Conservation (phyloP, 2,888 invertebrate species). For the Stenodema calcarata region DNA sequence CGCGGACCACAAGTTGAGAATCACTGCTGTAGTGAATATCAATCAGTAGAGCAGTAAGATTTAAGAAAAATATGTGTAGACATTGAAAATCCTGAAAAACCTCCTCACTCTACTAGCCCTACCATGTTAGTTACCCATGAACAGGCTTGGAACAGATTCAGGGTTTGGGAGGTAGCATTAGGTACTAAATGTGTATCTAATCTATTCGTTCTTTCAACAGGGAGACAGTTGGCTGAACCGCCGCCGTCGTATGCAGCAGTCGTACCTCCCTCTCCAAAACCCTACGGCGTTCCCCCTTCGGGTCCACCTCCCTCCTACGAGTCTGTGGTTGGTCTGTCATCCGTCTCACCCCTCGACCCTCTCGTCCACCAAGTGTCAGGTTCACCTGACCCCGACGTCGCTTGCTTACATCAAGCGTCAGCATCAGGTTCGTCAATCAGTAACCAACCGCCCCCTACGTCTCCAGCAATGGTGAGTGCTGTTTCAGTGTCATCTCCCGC, state of each 20-base stretch:
- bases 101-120: too few relatives aligned
- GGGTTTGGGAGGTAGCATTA: neutral
- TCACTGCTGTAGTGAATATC: too few relatives aligned
- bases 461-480: neutral
- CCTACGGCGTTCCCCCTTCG: conserved; percentile 63
- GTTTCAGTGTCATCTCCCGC: neutral
- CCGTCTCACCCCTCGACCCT: neutral
- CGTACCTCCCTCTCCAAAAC: conserved; percentile 54
- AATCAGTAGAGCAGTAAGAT: too few relatives aligned
- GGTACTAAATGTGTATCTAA: neutral
- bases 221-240: conserved; percentile 40
- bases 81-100: too few relatives aligned
- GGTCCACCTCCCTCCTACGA: conserved; percentile 65
- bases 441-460: neutral
- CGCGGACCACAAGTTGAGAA: too few relatives aligned
- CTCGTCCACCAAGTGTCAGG: neutral
- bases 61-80: too few relatives aligned
- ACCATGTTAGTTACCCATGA: too few relatives aligned
- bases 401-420: neutral
- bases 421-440: neutral
- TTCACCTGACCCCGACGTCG: neutral
- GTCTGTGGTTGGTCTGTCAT: conserved; percentile 60
- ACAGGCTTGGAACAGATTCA: too few relatives aligned
- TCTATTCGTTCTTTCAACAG: neutral
- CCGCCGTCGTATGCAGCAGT: conserved; percentile 53